Conservation (phyloP, 2,888 invertebrate species). For the Torymus auratus region DNA sequence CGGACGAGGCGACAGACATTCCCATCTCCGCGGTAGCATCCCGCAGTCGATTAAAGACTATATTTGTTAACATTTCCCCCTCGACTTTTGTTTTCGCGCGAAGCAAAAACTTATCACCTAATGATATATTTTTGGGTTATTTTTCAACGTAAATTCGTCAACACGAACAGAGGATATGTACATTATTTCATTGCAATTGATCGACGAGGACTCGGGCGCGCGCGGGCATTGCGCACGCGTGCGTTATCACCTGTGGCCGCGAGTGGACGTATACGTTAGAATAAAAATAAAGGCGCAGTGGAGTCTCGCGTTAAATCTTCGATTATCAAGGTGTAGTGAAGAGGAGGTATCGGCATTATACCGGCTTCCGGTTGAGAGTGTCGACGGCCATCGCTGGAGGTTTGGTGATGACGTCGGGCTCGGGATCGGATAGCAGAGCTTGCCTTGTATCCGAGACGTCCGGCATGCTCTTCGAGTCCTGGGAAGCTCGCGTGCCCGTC, state of each 20-base stretch:
- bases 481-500: conserved; percentile 55
- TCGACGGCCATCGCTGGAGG: conserved; percentile 63
- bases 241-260: not conserved
- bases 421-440: conserved; percentile 61
- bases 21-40: conserved; percentile 1
- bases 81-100: conserved; percentile 39
- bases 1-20: conserved; percentile 43
- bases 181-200: conserved; percentile 38
- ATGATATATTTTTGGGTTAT: conserved; percentile 42
- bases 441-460: conserved; percentile 71
- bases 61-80: conserved; percentile 1
- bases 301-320: conserved; percentile 8
- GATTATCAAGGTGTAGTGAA: conserved; percentile 50
- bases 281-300: conserved; percentile 42
- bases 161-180: conserved; percentile 50
- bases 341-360: conserved; percentile 68
- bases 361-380: conserved; percentile 63
- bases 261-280: conserved; percentile 32
- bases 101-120: conserved; percentile 56
- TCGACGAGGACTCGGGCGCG: conserved; percentile 2
- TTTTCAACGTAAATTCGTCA: conserved; percentile 29
- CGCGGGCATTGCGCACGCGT: not conserved
- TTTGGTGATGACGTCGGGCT: conserved; percentile 67
- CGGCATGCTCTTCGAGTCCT: conserved; percentile 55
- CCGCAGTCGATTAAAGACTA: not conserved